Conservation (phyloP, 53 echinoderm and acorn worm species). For the Astropecten irregularis region DNA sequence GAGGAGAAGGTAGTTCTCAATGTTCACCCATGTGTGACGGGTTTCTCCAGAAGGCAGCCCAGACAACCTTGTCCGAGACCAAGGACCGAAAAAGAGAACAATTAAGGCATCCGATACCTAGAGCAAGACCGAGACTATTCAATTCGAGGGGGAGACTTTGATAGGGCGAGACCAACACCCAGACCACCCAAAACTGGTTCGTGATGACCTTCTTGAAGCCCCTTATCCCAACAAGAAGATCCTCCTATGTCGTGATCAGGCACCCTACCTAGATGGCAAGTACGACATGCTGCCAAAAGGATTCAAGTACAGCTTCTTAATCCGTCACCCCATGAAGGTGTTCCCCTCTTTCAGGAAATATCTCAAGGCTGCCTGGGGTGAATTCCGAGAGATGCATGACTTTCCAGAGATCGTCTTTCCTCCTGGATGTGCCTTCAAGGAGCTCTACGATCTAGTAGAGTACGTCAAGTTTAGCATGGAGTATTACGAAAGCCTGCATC, state of each 20-base stretch:
- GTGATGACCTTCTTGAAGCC: slow-evolving; percentile 39
- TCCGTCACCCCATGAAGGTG: slow-evolving; percentile 53
- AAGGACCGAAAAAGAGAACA: too few species aligned
- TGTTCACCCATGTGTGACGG: too few species aligned
- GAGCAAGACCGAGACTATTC: too few species aligned
- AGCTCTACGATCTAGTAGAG: slow-evolving; percentile 34
- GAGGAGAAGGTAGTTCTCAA: too few species aligned
- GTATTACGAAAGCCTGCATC: neutral
- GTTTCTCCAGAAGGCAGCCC: too few species aligned
- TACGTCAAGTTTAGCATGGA: neutral
- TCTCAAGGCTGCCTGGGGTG: neutral
- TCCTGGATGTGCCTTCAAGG: slow-evolving; percentile 31
- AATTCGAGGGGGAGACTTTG: too few species aligned
- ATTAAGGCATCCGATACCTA: too few species aligned
- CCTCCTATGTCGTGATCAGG: slow-evolving; percentile 19
- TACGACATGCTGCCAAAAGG: slow-evolving; percentile 38
- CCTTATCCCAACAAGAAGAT: slow-evolving; percentile 22
- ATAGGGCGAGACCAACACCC: too few species aligned
- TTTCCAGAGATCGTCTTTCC: slow-evolving; percentile 8
- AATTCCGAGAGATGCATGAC: neutral
- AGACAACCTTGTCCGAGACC: too few species aligned
- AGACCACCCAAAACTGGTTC: too few species aligned
- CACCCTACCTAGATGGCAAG: neutral
- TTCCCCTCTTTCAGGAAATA: slow-evolving; percentile 7
- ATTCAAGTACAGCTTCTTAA: slow-evolving; percentile 47